Evolutionary conservation across 2,888 invertebrate genomes (phyloP).

Genomic region (Acanthosepion lycidas): DNA sequence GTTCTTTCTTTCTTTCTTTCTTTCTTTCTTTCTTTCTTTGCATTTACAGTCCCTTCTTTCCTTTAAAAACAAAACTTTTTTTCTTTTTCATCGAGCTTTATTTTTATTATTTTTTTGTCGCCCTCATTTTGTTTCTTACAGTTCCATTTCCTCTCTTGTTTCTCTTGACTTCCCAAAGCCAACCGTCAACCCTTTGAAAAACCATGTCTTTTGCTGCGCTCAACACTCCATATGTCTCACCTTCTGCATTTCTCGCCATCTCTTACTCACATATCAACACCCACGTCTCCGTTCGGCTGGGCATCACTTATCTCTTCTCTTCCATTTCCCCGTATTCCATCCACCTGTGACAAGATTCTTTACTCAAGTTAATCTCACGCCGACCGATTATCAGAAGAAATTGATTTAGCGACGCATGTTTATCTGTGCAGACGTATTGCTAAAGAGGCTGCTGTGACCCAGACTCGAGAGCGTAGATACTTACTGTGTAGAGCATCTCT

Average conservation of each 20-base stretch:
- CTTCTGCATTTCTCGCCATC: background rate
- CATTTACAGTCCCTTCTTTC: too few species aligned
- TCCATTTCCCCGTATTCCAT: background rate
- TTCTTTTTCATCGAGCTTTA: too few species aligned
- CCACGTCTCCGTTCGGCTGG: background rate
- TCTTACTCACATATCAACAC: background rate
- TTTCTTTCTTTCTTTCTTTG: too few species aligned
- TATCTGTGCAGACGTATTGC: background rate
- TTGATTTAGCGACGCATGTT: background rate
- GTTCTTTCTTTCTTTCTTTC: too few species aligned
- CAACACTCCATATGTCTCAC: background rate
- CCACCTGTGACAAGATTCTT: background rate
- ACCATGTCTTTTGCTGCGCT: background rate
- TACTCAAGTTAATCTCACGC: background rate
- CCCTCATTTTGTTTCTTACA: too few species aligned
- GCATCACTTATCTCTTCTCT: too few species aligned
- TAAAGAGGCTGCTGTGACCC: background rate
- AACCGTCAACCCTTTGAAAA: background rate
- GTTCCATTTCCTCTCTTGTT: background rate
- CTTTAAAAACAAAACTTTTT: too few species aligned
- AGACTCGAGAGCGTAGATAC: background rate
- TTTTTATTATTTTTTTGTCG: too few species aligned
- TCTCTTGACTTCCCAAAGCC: too few species aligned
- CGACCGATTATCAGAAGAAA: background rate
- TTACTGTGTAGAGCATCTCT: background rate